These are phyloP conservation scores for Drosophila lutescens DNA, from an alignment of 2,888 invertebrate species.

Conservation along the genomic window DNA sequence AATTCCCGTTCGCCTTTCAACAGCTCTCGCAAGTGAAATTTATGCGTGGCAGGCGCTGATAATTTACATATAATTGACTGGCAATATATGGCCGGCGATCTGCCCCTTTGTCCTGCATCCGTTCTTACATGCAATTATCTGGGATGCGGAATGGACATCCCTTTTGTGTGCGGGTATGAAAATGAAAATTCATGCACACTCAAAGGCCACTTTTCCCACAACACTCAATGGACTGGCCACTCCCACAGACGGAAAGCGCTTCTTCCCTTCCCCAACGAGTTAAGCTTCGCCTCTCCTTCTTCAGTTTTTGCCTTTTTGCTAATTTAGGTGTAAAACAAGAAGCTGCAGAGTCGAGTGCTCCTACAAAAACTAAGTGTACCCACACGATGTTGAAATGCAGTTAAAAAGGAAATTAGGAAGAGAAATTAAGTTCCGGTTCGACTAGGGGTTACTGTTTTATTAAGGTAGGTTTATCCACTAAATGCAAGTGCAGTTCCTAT, in stretches of 20 bases:
- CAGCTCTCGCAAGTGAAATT: neutral
- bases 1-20: neutral
- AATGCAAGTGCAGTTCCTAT: no score
- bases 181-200: neutral
- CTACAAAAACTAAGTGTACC: no score
- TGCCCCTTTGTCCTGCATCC: conserved; percentile 1
- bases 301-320: neutral
- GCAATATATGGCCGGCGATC: neutral
- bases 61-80: conserved; percentile 6
- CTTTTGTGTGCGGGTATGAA: neutral
- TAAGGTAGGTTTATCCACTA: no score
- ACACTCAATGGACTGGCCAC: neutral
- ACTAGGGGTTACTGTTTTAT: no score
- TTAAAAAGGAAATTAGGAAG: no score
- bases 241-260: neutral
- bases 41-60: neutral
- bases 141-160: neutral
- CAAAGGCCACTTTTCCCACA: neutral
- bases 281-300: neutral
- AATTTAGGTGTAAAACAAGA: neutral
- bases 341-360: neutral
- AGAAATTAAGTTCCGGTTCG: no score
- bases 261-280: neutral
- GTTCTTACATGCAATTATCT: neutral
- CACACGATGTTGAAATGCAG: no score